These are phyloP conservation scores for Chaunax sp. DNA, from an alignment of 2,797 vertebrate species.

Conservation along the genomic window DNA sequence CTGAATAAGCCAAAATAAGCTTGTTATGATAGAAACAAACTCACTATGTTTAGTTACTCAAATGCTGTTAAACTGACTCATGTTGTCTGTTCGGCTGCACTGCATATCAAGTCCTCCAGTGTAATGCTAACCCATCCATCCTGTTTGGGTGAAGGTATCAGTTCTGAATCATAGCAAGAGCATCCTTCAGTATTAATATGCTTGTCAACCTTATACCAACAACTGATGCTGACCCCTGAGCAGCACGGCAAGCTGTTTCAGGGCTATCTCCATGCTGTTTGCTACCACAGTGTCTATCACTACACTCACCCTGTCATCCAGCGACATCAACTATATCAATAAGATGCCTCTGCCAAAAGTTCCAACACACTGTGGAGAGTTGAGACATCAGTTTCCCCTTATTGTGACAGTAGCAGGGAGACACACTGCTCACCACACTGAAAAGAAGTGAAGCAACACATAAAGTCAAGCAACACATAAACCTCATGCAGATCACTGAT, in stretches of 20 bases:
- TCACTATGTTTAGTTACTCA: not conserved
- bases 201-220: slow-evolving; percentile 28
- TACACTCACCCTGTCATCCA: slow-evolving; percentile 54
- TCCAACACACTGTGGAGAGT: slow-evolving; percentile 62
- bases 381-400: slow-evolving; percentile 60
- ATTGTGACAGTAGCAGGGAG: slow-evolving; percentile 31
- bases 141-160: slow-evolving; percentile 26
- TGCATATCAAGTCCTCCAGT: slow-evolving; percentile 6
- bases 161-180: slow-evolving; percentile 25
- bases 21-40: not conserved
- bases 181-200: slow-evolving; percentile 29
- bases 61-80: not conserved
- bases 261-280: slow-evolving; percentile 43
- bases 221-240: slow-evolving; percentile 54
- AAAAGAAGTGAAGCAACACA: slow-evolving; percentile 30
- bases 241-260: slow-evolving; percentile 46
- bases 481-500: slow-evolving; percentile 32
- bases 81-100: slow-evolving; percentile 12
- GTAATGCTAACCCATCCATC: slow-evolving; percentile 27
- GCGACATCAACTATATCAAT: slow-evolving; percentile 73
- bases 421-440: not conserved
- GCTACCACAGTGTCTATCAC: slow-evolving; percentile 53
- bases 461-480: slow-evolving; percentile 22
- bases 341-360: slow-evolving; percentile 56
- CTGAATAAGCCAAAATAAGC: not conserved